phyloP scores from a whole-genome alignment of 2,888 invertebrate genomes.

The Drosophila lutescens region DNA sequence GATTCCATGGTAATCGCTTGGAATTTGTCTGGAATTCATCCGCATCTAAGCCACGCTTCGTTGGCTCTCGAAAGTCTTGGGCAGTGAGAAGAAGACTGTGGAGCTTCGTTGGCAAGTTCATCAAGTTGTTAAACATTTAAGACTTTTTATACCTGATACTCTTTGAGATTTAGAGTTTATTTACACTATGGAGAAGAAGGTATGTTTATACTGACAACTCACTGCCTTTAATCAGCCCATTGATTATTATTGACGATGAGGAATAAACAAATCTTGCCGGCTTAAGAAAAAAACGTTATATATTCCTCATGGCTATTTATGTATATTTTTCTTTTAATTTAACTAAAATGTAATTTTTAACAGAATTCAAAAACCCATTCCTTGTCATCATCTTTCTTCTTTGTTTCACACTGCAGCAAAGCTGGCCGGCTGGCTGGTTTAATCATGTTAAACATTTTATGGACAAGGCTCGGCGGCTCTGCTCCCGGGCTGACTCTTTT shows the following conservation, averaged over 20 bases:
- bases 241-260: not conserved
- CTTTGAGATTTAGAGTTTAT: constrained; percentile 40
- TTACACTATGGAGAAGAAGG: not conserved
- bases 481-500: constrained; percentile 45
- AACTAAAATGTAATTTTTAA: not conserved
- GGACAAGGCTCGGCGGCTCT: constrained; percentile 27
- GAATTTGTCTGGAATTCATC: constrained; percentile 50
- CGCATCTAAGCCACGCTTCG: constrained; percentile 61
- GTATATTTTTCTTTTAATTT: not conserved
- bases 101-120: constrained; percentile 54
- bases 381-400: constrained; percentile 9
- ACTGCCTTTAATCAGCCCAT: not conserved
- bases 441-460: constrained; percentile 80
- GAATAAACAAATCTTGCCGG: too few relatives aligned
- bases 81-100: not conserved
- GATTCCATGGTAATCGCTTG: constrained; percentile 55
- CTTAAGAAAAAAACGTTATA: not conserved
- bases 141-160: constrained; percentile 23
- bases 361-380: not conserved
- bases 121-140: constrained; percentile 67
- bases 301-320: not conserved
- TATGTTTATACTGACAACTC: too few relatives aligned
- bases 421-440: constrained; percentile 46
- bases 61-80: constrained; percentile 32
- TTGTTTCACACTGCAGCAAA: constrained; percentile 51